Evolutionary conservation across 2,113 vertebrate species (phyloP), one percentile per base, ranked within the genome.

Genomic region (Phaethon lepturus): DNA sequence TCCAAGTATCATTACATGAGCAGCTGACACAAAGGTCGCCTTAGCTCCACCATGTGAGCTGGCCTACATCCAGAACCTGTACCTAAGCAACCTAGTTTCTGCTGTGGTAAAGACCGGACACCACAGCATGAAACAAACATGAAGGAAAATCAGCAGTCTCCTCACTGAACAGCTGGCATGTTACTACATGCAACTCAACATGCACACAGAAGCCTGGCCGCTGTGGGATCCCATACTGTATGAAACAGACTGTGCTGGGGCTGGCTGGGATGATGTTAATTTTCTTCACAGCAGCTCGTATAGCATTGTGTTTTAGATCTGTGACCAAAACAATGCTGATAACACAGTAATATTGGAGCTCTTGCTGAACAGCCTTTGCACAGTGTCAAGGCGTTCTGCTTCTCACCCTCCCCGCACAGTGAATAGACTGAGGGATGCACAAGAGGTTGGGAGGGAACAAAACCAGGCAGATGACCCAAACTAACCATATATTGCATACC

Each of bases 391-490:
- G 11, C 6, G 8, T 66, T 59, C 52, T 53, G 31, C 33, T 62
- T 78, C 45, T 49, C 29, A 40, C 26, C 75, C 52, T 20, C 6
- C 5, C 19, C 8, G 7, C n/a, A 53, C 9, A 35, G 17, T 11
- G 9, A 92, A 69, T 0, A 86, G 15, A 68, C 0, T 23, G 3
- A 1, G 24, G 22, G 24, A 6, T n/a, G 31, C 18, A 85, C 0
- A 0, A 58, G 33, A 71, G 9, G 25, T 0, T 67, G 26, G 5
- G 13, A 81, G 33, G 3, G 22, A 38, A 58, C 50, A 44, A 4
- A 74, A 71, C 9, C 11, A 71, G 17, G 24, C 24, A 89, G 56
- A 55, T 13, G 7, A 85, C n/a, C 14, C 1, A 0, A 85, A 77
- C 7, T 47, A 93, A 76, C 2, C 1, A 31, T 90, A 45, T n/a